Percentiles rank a stretch among this genome's conserved stretches.
phyloP scores from a whole-genome alignment of 2,113 vertebrate genomes.

The Leptobrachium leishanense region DNA sequence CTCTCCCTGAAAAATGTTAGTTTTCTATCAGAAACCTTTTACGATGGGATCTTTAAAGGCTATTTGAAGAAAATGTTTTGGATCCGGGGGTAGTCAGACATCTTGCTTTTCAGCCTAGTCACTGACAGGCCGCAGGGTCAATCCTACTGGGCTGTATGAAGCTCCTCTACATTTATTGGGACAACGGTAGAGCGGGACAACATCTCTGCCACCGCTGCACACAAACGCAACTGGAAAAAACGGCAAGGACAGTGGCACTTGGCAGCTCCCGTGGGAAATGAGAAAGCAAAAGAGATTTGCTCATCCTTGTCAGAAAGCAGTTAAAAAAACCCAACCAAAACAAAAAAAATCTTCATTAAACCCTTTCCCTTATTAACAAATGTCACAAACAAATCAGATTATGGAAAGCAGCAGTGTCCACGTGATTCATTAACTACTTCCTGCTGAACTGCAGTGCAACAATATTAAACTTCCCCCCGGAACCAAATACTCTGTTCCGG shows the following conservation, averaged over 20 bases:
- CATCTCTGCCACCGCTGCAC: neutral
- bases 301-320: neutral
- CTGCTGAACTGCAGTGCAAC: too few species aligned
- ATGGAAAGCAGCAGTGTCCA: neutral
- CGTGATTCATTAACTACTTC: neutral
- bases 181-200: neutral
- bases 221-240: neutral
- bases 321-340: neutral
- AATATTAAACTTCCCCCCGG: too few species aligned
- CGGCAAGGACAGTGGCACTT: neutral
- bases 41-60: too few species aligned
- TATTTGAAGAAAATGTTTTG: too few species aligned
- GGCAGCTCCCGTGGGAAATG: too few species aligned
- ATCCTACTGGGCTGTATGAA: neutral
- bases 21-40: too few species aligned
- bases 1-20: too few species aligned
- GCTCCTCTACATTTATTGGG: neutral
- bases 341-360: neutral
- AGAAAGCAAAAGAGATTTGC: too few species aligned
- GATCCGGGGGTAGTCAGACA: too few species aligned
- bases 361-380: neutral
- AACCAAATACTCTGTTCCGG: too few species aligned
- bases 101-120: neutral
- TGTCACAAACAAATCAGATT: neutral
- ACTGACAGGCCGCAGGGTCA: neutral